These are phyloP conservation scores for Rhopalosiphum nymphaeae DNA, from an alignment of 2,888 invertebrate genomes.

Conservation along the genomic window DNA sequence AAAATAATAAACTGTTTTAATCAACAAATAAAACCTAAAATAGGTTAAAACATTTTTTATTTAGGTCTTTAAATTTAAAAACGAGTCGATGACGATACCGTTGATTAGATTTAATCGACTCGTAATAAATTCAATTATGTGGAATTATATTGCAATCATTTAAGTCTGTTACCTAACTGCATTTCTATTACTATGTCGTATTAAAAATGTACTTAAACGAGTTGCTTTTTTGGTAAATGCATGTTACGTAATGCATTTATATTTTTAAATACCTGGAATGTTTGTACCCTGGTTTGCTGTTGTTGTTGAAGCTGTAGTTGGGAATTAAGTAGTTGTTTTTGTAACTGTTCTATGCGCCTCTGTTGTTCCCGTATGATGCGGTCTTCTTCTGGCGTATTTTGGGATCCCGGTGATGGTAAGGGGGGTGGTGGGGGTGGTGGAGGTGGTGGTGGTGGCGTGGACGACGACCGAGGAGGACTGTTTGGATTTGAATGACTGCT, in stretches of 20 bases:
- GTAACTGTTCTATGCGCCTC: constrained; percentile 86
- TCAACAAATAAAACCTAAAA: not conserved
- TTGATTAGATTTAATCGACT: not conserved
- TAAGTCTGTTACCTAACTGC: not conserved
- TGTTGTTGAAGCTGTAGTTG: constrained; percentile 76
- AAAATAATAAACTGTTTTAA: not conserved
- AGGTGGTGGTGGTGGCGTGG: constrained; percentile 68
- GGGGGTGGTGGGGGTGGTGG: constrained; percentile 68
- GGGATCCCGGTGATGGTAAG: not conserved
- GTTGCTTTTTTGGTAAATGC: not conserved
- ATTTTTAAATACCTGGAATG: constrained; percentile 68
- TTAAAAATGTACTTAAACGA: not conserved
- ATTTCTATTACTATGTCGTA: not conserved
- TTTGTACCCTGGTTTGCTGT: constrained; percentile 70
- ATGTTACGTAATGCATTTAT: not conserved
- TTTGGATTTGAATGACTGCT: constrained; percentile 69
- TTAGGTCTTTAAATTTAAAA: not conserved
- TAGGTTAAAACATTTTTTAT: not conserved
- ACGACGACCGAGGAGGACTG: constrained; percentile 69
- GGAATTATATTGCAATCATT: not conserved
- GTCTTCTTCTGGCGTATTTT: constrained; percentile 74
- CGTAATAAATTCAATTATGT: not conserved
- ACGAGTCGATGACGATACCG: not conserved
- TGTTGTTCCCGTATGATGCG: constrained; percentile 84
- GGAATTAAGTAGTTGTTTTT: constrained; percentile 77